Base-by-base conservation (phyloP, 2,797 vertebrate species). In the Poecilia velifera region DNA sequence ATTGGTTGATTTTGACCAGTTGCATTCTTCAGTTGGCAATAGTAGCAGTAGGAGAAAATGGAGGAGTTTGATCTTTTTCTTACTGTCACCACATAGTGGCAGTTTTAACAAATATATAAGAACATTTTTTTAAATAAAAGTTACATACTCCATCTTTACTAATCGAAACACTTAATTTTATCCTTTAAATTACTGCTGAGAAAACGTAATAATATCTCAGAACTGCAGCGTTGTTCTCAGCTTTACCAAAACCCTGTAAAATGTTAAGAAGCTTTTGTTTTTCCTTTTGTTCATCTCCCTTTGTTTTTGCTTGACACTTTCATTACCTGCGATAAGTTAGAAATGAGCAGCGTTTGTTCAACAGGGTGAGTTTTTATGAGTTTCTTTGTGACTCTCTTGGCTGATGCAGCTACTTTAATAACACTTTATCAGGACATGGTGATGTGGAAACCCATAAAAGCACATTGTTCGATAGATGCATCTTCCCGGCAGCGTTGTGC, bases 361-460 rank as follows among this genome's bases (percentile, higher is more conserved):
- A 68, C 66, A 18, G 75, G 31, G 53, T 53, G 79, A 76, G 74
- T 90, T 91, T 87, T 87, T 64, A 76, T 73, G 73, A 82, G 79
- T 86, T 86, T 81, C 2, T 18, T 47, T 43, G 72, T 5, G 66
- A 74, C 76, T 81, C 71, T 74, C 3, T 80, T 12, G 77, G 59
- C 57, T 43, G 34, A 47, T 73, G 75, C 78, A 73, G 83, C 81
- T 66, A 55, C 83, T 90, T 89, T 85, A 90, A 89, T 92, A 91
- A 89, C 72, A 78, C 90, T 89, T 92, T 92, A 92, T 93, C 90
- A 81, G 82, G 53, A 47, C 68, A 76, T 36, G 84, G 84, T 86
- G 90, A 86, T 82, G 84, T 82, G 73, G 66, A 90, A 89, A 90
- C 72, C 86, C 62, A 86, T 87, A 86, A 89, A 71, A 88, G 77